Base-by-base conservation (phyloP, 2,888 invertebrate species). In the Coecobrya sp. region DNA sequence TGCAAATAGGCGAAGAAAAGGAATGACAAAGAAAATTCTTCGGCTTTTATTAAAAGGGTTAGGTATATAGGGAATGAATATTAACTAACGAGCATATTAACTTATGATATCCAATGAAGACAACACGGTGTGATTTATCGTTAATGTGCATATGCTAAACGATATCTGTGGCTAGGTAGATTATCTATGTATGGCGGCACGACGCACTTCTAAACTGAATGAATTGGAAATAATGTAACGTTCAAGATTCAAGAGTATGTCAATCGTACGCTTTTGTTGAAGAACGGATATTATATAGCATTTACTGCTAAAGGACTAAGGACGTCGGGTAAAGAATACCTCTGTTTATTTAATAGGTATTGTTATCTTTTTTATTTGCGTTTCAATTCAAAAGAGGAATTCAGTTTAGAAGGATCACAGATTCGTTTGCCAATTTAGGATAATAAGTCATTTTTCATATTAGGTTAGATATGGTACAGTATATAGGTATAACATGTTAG, bases 21-120 rank as follows among this genome's bases (percentile, higher is more conserved):
- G 76, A 68, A 70, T 89, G 89, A 90, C 89, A 90, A 90, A 90
- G 82, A 82, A 87, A 68, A 36, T 81, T 82, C 55, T 49, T 85
- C 55, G 42, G 68, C 85, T 89, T 59, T 30, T 62, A 16, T 4
- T 27, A 27, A 65, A 27, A 65, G 65, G 25, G 25, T 36, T 36
- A n/a, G n/a, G 36, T 7, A 36, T 65, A 5, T 62, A 22, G 22
- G 0, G 27, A 1, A 5, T 65, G 27, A 25, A 25, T 65, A 27
- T 27, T 79, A 76, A 65, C 87, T 79, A 79, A 76, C 45, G 27
- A 88, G 68, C 52, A 30, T 25, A 70, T 36, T 36, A 36, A n/a
- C 27, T 22, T 27, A 8, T 65, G 36, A 30, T 65, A 25, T 70
- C 30, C 30, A 1, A n/a, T n/a, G 65, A 65, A 65, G 65, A 65